Evolutionary conservation across 2,888 invertebrate species (phyloP).

Genomic region (Osmoderma eremita): DNA sequence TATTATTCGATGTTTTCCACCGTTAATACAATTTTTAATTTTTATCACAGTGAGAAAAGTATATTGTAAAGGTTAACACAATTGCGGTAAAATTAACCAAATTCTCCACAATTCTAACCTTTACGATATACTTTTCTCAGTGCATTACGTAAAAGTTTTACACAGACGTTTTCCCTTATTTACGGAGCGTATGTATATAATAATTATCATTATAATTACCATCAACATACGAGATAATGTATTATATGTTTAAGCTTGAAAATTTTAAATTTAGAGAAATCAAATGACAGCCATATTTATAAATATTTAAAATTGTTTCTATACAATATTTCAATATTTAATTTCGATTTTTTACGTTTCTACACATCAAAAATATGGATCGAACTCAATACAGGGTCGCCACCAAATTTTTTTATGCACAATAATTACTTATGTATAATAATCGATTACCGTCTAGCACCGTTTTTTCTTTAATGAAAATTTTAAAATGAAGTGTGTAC

Average conservation of each 20-base stretch:
- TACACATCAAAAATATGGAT: slow-evolving; percentile 4
- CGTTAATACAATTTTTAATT: no score
- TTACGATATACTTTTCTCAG: no score
- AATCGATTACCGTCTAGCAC: slow-evolving; percentile 19
- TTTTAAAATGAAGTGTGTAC: background rate
- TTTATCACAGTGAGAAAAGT: no score
- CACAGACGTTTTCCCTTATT: no score
- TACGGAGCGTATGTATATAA: no score
- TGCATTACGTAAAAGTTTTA: no score
- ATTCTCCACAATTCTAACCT: no score
- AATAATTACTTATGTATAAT: background rate
- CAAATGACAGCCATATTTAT: slow-evolving; percentile 8
- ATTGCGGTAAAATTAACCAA: no score
- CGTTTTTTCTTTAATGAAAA: background rate
- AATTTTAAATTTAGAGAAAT: slow-evolving; percentile 4
- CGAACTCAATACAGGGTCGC: background rate
- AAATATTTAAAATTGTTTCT: background rate
- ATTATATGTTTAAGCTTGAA: slow-evolving; percentile 12
- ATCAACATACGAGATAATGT: no score
- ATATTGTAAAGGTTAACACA: no score
- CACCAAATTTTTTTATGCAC: background rate
- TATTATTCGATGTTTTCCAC: no score
- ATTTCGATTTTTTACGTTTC: background rate
- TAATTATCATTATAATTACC: no score
- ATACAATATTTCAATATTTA: background rate